Evolutionary conservation across 2,888 invertebrate species (phyloP), one percentile per base, ranked within the genome.

Genomic region (Cristatella mucedo): DNA sequence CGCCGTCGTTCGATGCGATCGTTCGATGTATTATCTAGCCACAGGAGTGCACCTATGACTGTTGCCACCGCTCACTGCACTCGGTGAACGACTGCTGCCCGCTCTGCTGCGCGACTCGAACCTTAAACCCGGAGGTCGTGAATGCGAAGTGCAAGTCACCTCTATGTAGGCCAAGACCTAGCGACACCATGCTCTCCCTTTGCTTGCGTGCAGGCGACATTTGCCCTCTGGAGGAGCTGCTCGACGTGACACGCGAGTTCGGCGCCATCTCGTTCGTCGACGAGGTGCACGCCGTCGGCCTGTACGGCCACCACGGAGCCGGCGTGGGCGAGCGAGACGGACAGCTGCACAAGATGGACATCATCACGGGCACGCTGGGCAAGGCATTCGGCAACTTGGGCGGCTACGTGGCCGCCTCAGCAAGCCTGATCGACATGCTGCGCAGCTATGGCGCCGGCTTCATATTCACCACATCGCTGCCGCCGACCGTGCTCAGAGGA

Each of bases 361-460:
- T 93, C 41, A 80, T 93, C 46, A 86, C 91, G 0, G 93, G 93
- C 32, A 95, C 93, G 6, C 67, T 95, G 45, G 91, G 91, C 18
- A 93, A 93, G 68, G 91, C 93, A 11, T 91, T 81, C 67, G 93
- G 93, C 3, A 91, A 87, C 61, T 78, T 87, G 41, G 87, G 87
- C 19, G 87, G 87, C 0, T 89, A 89, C 62, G 79, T 89, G 40
- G 76, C 74, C 7, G 77, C 82, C 2, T 75, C 78, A 7, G 63
- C 75, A 0, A 70, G 75, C 38, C 70, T 91, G 41, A 74, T 93
- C 22, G 93, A 95, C 60, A 83, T 85, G 73, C 74, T 93, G 41
- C 73, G 93, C 48, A 89, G 87, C 31, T 82, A 91, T 59, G 93
- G 89, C 1, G 81, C 91, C 13, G 93, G 93, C 1, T 95, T 95